Base-by-base conservation (phyloP, 2,797 vertebrate species). In the Loriculus beryllinus region DNA sequence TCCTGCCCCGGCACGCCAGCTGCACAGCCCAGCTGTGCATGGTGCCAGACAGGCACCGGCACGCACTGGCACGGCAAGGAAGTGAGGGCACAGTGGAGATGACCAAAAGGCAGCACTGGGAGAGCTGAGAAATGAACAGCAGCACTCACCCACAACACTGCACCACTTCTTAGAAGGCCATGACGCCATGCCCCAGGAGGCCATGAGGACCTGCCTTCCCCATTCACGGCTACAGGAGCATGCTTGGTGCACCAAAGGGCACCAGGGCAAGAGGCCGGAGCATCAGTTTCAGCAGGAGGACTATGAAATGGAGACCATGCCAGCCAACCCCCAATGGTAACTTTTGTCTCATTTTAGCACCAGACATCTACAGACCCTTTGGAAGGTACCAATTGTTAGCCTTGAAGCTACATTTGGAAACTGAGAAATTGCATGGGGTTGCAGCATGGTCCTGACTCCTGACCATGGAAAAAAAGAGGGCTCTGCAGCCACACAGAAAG, bases 11-110 rank as follows among this genome's bases (percentile, higher is more conserved):
- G 22, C 56, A 5, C 2, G 2, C 85, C 96, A 97, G 96, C 95
- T 97, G 96, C 81, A 8, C 0, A 0, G 71, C 68, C 59, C 96
- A 97, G 96, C 95, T 96, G 92, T 67, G 56, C 59, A 28, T 60
- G 37, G 82, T 42, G 77, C 52, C 0, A 6, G 33, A 43, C 10
- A 14, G 62, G 21, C 6, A 65, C 91, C 0, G 5, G 88, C 69
- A 94, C 94, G 0, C 14, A 0, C 78, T 82, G 93, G 87, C 87
- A 95, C 85, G 0, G 21, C 7, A 52, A n/a, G 51, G 64, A 48
- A 11, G 16, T n/a, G 67, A 25, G 3, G 14, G n/a, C 60, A 35
- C 9, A 0, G 16, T 12, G 14, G 20, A 23, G 29, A 35, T 7
- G 8, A 37, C 40, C 65, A 62, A 80, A 85, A 82, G 13, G 11